Percentiles rank a stretch among this genome's conserved stretches.
These are phyloP conservation scores for Protonemura montana DNA, from an alignment of 2,888 invertebrate genomes.

Conservation along the genomic window DNA sequence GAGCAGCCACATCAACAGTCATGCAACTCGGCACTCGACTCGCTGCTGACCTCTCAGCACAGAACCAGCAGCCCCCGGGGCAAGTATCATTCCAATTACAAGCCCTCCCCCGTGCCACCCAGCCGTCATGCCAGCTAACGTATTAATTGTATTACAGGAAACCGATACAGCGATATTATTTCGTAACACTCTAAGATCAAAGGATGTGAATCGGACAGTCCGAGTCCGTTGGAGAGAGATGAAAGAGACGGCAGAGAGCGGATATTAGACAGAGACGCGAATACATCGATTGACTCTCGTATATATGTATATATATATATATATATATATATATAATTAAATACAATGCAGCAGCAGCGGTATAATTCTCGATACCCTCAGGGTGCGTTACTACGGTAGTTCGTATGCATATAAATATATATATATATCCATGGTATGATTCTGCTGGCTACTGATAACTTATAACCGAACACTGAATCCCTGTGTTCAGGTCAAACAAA, in stretches of 20 bases:
- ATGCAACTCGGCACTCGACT: neutral
- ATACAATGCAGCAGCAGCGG: slow-evolving; percentile 14
- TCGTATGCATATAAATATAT: neutral
- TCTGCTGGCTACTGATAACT: slow-evolving; percentile 21
- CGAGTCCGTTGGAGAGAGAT: neutral
- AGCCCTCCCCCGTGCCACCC: neutral
- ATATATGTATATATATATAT: too few relatives aligned
- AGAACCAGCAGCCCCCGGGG: neutral
- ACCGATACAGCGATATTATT: slow-evolving; percentile 33
- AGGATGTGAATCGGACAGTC: slow-evolving; percentile 38
- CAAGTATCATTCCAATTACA: slow-evolving; percentile 25
- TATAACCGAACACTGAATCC: slow-evolving; percentile 20
- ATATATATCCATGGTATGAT: slow-evolving; percentile 10
- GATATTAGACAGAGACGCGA: slow-evolving; percentile 2
- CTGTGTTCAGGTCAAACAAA: slow-evolving; percentile 9
- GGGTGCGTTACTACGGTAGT: neutral
- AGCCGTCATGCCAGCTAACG: neutral
- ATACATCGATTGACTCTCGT: slow-evolving; percentile 30
- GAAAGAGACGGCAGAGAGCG: neutral
- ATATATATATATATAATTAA: slow-evolving; percentile 33
- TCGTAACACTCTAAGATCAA: slow-evolving; percentile 42
- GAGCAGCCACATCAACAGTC: neutral
- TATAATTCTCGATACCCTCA: slow-evolving; percentile 1
- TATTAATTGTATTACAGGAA: slow-evolving; percentile 41
- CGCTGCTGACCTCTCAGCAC: slow-evolving; percentile 13